A percentile compares a stretch with the other conserved stretches of the same genome.
These are phyloP conservation scores for Fundulus diaphanus DNA, from an alignment of 2,797 vertebrate species.

Conservation along the genomic window DNA sequence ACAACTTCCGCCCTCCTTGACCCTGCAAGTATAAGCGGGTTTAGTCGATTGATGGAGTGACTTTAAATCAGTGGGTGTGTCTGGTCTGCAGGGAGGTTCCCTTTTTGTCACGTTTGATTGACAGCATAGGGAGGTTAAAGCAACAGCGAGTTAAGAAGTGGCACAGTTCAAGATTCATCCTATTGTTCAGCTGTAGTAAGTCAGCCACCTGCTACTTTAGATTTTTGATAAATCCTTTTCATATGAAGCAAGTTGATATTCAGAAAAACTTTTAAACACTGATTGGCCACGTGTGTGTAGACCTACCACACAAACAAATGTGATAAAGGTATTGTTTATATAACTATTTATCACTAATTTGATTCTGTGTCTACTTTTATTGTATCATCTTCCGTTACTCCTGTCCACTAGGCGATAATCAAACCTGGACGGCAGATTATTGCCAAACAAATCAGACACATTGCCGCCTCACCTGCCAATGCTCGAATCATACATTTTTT, in stretches of 20 bases:
- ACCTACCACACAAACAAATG: background rate
- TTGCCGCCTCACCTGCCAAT: background rate
- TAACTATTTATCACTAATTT: background rate
- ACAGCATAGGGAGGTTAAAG: no score
- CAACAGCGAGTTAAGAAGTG: no score
- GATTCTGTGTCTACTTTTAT: background rate
- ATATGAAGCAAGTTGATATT: background rate
- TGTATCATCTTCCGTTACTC: background rate
- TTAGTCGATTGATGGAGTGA: no score
- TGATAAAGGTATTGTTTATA: background rate
- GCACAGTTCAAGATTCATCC: no score
- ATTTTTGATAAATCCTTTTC: background rate
- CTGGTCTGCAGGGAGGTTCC: no score
- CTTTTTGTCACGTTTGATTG: no score
- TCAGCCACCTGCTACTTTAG: background rate
- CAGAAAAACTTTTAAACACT: background rate
- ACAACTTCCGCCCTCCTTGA: no score
- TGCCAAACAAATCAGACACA: background rate
- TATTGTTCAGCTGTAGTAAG: no score
- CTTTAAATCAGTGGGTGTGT: no score
- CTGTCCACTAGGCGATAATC: background rate
- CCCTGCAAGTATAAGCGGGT: no score
- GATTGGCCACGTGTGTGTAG: background rate
- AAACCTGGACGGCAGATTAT: background rate
- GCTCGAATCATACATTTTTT: background rate